Conservation (phyloP, 1,140 invertebrate species). For the Aphelinus atriplicis region DNA sequence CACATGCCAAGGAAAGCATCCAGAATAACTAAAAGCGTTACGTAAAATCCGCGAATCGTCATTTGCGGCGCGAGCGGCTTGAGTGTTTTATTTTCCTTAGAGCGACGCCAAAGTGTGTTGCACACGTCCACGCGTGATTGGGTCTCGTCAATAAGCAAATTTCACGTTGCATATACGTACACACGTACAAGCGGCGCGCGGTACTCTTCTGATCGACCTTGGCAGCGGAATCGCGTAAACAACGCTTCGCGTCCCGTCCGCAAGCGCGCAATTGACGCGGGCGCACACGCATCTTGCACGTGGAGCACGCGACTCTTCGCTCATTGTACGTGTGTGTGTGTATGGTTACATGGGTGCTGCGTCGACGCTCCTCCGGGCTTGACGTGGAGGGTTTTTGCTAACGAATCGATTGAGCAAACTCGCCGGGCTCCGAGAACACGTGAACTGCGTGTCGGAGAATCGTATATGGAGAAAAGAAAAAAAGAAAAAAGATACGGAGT, state of each 20-base stretch:
- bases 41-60: background rate
- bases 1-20: too few species aligned
- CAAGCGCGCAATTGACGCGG: slow-evolving; percentile 1
- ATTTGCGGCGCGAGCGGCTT: background rate
- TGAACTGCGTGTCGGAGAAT: too few species aligned
- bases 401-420: too few species aligned
- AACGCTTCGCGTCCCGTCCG: background rate
- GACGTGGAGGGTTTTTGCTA: too few species aligned
- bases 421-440: too few species aligned
- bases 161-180: background rate
- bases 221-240: background rate
- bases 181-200: too few species aligned
- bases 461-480: too few species aligned
- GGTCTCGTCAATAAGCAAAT: slow-evolving; percentile 1
- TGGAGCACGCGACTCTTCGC: slow-evolving; percentile 5
- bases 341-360: too few species aligned
- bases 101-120: background rate
- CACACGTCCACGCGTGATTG: background rate
- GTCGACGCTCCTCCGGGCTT: too few species aligned
- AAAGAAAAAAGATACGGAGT: too few species aligned
- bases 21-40: background rate
- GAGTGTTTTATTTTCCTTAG: background rate
- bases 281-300: slow-evolving; percentile 2
- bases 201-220: slow-evolving; percentile 12
- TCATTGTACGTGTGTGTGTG: too few species aligned